Percentiles rank a stretch among this genome's conserved stretches.
phyloP scores from a whole-genome alignment of 2,797 vertebrate genomes.

The Limosa lapponica region DNA sequence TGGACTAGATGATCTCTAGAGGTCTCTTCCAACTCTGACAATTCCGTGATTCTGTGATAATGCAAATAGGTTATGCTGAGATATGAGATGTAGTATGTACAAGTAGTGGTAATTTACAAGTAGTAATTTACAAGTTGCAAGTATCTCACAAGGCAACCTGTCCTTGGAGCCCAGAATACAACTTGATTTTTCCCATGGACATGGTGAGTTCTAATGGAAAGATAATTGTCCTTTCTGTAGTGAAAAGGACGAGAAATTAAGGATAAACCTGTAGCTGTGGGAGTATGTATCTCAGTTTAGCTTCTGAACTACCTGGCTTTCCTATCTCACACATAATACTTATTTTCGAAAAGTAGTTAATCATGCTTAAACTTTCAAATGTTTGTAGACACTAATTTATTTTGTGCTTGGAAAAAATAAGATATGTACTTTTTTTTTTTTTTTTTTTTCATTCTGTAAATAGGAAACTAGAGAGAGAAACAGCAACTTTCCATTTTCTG shows the following conservation, averaged over 20 bases:
- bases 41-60: no score
- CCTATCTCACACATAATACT: neutral
- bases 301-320: neutral
- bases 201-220: neutral
- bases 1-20: no score
- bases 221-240: neutral
- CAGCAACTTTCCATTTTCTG: neutral
- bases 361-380: neutral
- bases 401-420: neutral
- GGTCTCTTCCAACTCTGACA: no score
- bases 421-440: neutral
- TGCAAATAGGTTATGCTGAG: no score
- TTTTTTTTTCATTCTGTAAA: neutral
- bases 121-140: neutral
- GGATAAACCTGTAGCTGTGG: neutral
- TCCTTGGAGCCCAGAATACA: neutral
- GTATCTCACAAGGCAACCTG: neutral
- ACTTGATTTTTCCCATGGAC: neutral
- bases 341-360: neutral
- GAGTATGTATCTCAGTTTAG: no score
- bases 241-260: neutral
- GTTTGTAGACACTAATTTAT: neutral
- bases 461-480: neutral
- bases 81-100: neutral
- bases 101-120: neutral